Evolutionary conservation across 2,113 vertebrate species (phyloP).

Genomic region (Pseudorasbora parva): DNA sequence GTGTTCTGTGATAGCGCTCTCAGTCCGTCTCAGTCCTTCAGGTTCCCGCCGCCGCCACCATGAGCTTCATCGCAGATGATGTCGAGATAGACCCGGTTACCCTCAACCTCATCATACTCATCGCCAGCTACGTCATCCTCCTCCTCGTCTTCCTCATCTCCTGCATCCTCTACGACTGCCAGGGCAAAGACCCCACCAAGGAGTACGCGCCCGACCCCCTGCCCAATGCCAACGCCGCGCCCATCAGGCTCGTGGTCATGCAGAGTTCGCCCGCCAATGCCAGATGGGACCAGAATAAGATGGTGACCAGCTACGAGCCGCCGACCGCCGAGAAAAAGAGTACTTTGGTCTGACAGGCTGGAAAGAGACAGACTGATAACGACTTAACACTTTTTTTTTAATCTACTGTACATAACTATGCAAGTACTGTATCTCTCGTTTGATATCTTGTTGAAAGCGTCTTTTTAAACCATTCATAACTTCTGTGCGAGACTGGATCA

Average conservation of each 20-base stretch:
- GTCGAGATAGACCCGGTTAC: slow-evolving; percentile 96
- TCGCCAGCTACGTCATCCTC: slow-evolving; percentile 92
- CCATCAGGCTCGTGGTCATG: slow-evolving; percentile 89
- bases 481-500: neutral
- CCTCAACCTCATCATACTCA: slow-evolving; percentile 93
- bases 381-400: neutral
- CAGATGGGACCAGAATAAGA: slow-evolving; percentile 78
- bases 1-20: slow-evolving; percentile 21
- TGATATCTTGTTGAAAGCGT: neutral
- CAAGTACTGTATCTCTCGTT: neutral
- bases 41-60: slow-evolving; percentile 58
- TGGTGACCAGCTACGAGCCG: slow-evolving; percentile 74
- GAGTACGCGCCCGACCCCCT: slow-evolving; percentile 84
- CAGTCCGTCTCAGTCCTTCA: neutral
- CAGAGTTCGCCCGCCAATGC: slow-evolving; percentile 75
- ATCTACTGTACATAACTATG: slow-evolving; percentile 24
- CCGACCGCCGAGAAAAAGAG: slow-evolving; percentile 82
- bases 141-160: slow-evolving; percentile 96
- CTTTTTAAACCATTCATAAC: neutral
- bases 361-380: slow-evolving; percentile 25
- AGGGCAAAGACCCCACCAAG: slow-evolving; percentile 93
- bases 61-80: slow-evolving; percentile 92
- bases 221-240: slow-evolving; percentile 73
- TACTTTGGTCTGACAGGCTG: slow-evolving; percentile 82
- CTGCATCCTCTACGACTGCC: slow-evolving; percentile 94